A percentile compares a stretch with the other conserved stretches of the same genome.
Evolutionary conservation across 2,113 vertebrate species (phyloP).

Genomic region (Mastomys coucha): DNA sequence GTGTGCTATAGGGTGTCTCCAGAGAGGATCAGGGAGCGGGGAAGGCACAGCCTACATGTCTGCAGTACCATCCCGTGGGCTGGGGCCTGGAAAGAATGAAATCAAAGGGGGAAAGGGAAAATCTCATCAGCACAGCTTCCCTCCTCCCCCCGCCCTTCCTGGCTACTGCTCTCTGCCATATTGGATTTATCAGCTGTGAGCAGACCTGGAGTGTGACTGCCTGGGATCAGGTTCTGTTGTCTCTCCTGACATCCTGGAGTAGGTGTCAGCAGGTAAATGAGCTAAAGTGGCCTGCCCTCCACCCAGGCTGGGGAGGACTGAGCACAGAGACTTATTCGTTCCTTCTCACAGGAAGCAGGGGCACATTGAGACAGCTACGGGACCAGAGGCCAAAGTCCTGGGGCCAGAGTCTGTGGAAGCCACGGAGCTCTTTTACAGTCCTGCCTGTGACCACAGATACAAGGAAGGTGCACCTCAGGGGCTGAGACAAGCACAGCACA

Average conservation of each 20-base stretch:
- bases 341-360: not conserved
- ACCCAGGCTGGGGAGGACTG: not conserved
- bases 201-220: no score
- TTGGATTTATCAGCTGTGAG: not conserved
- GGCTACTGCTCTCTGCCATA: not conserved
- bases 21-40: not conserved
- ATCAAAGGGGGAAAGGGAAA: not conserved
- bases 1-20: not conserved
- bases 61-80: not conserved
- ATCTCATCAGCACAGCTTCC: not conserved
- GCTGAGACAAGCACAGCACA: not conserved
- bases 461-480: not conserved
- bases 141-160: no score
- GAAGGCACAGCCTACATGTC: not conserved
- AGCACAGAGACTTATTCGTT: not conserved
- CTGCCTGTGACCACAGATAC: fast-evolving
- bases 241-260: not conserved
- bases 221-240: not conserved
- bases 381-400: no score
- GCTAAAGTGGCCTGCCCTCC: not conserved
- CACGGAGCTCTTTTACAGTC: no score
- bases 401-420: not conserved
- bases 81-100: not conserved
- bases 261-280: not conserved
- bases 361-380: not conserved